Percentiles rank a stretch among this genome's conserved stretches.
phyloP scores from a whole-genome alignment of 1,140 invertebrate species.

The Lethrus apterus region DNA sequence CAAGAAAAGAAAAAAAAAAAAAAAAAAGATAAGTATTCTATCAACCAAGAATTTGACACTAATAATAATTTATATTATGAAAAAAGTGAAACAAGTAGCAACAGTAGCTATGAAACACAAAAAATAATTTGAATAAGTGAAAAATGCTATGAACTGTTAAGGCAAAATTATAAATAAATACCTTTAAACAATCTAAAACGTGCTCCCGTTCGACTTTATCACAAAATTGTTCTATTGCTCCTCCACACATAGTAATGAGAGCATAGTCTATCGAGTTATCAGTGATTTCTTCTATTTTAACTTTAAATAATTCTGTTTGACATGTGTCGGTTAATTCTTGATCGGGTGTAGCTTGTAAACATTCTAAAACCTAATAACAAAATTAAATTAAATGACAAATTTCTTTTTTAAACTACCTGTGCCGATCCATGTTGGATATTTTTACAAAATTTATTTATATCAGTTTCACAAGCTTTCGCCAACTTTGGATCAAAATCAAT shows the following conservation, averaged over 20 bases:
- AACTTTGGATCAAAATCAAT: constrained; percentile 78
- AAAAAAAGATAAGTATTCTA: not conserved
- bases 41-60: too few relatives aligned
- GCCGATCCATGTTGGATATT: constrained; percentile 68
- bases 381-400: constrained; percentile 2
- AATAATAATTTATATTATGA: not conserved
- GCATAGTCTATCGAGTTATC: constrained; percentile 83
- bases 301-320: constrained; percentile 72
- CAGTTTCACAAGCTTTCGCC: constrained; percentile 62
- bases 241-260: constrained; percentile 71
- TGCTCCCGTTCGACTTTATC: constrained; percentile 58
- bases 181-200: constrained; percentile 65
- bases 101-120: not conserved
- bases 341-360: constrained; percentile 62
- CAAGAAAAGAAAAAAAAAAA: too few relatives aligned
- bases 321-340: constrained; percentile 61
- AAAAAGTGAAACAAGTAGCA: too few relatives aligned
- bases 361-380: constrained; percentile 69
- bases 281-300: constrained; percentile 75
- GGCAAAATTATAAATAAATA: constrained; percentile 23
- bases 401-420: constrained; percentile 48
- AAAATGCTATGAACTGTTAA: not conserved
- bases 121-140: not conserved
- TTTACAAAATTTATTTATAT: constrained; percentile 69
- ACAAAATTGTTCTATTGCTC: constrained; percentile 78